Evolutionary conservation across 2,888 invertebrate species (phyloP).

Genomic region (Pristionchus exspectatus): DNA sequence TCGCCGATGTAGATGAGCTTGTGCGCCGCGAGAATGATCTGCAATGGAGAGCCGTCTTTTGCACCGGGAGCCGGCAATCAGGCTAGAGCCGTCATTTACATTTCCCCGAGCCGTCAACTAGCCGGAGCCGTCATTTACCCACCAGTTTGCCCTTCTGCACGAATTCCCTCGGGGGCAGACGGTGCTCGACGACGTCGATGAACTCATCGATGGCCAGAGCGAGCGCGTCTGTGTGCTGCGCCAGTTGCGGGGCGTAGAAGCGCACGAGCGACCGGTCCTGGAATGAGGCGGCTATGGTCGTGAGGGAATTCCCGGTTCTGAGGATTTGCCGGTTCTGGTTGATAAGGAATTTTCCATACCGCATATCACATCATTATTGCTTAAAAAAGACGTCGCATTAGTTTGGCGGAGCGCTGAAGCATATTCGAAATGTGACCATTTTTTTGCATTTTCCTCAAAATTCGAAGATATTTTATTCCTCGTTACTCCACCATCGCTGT

Average conservation of each 20-base stretch:
- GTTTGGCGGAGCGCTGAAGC: no score
- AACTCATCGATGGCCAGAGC: conserved; percentile 94
- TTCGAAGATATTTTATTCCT: no score
- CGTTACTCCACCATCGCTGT: no score
- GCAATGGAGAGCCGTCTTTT: not conserved
- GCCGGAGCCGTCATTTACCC: conserved; percentile 76
- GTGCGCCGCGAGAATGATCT: conserved; percentile 88
- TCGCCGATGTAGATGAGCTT: conserved; percentile 95
- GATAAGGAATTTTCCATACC: no score
- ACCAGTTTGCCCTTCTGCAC: conserved; percentile 95
- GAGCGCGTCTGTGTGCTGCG: conserved; percentile 89
- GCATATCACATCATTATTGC: no score
- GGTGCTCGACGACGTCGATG: conserved; percentile 91
- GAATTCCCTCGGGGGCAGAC: conserved; percentile 93
- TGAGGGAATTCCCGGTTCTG: not conserved
- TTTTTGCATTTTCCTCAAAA: no score
- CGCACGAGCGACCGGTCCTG: conserved; percentile 84
- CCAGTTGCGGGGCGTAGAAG: conserved; percentile 91
- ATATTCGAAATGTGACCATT: no score
- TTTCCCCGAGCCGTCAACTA: no score
- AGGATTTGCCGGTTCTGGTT: no score
- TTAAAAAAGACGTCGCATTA: no score
- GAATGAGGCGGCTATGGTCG: not conserved
- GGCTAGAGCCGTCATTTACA: no score
- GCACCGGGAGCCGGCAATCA: not conserved